phyloP scores from a whole-genome alignment of 2,113 vertebrate genomes.

The Amphilophus citrinellus region DNA sequence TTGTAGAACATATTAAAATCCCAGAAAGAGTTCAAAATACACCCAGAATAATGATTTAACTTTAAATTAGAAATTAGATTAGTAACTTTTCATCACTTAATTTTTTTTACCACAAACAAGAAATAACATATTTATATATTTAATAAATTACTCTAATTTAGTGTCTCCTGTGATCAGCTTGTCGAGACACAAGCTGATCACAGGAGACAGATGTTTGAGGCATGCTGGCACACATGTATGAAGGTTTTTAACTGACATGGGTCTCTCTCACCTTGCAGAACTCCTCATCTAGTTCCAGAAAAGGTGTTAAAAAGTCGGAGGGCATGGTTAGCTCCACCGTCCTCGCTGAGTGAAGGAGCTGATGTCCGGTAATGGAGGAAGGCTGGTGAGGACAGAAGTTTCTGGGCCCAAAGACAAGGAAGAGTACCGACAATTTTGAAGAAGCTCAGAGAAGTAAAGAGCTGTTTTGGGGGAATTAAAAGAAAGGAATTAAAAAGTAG shows the following conservation, averaged over 20 bases:
- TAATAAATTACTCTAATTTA: neutral
- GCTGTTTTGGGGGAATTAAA: neutral
- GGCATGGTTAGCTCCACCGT: conserved; percentile 76
- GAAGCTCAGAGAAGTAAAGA: neutral
- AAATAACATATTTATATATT: neutral
- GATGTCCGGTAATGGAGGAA: conserved; percentile 8
- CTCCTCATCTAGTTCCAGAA: conserved; percentile 81
- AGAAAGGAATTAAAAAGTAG: neutral
- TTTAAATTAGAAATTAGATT: neutral
- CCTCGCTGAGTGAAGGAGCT: conserved; percentile 1
- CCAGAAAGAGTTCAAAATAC: neutral
- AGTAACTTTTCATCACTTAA: neutral
- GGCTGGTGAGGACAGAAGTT: neutral
- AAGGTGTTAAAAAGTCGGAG: conserved; percentile 80
- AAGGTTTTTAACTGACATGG: neutral
- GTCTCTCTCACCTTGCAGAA: conserved; percentile 80
- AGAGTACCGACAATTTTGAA: neutral
- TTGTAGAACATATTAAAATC: neutral
- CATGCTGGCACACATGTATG: neutral
- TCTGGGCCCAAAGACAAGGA: neutral
- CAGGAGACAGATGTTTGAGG: neutral
- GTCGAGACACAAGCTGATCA: neutral
- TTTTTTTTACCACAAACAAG: neutral
- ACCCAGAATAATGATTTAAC: neutral
- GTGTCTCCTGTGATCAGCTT: neutral